Percentiles rank a stretch among this genome's conserved stretches.
Conservation (phyloP, 2,888 invertebrate genomes). For the Aphelenchoides bicaudatus region DNA sequence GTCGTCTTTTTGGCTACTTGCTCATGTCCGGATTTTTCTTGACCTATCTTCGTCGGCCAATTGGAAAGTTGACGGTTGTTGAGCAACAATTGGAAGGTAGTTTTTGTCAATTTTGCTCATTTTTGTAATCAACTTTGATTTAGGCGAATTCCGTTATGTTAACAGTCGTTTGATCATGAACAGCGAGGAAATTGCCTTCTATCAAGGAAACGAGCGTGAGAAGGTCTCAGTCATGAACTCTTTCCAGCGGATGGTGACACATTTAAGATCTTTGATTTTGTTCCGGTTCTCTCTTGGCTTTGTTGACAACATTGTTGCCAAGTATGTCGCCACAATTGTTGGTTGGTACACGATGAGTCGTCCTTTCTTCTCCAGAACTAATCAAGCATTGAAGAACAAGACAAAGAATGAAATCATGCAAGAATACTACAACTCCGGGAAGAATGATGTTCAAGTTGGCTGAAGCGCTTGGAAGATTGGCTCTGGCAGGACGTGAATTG, state of each 20-base stretch:
- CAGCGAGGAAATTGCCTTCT: slow-evolving; percentile 82
- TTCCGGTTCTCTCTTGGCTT: slow-evolving; percentile 73
- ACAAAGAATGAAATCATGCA: slow-evolving; percentile 76
- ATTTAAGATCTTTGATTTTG: slow-evolving; percentile 41
- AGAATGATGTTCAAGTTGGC: slow-evolving; percentile 92
- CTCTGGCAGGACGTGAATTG: slow-evolving; percentile 80
- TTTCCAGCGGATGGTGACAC: slow-evolving; percentile 75
- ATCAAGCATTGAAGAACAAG: slow-evolving; percentile 72
- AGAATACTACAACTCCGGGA: slow-evolving; percentile 64
- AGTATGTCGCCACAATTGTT: slow-evolving; percentile 91
- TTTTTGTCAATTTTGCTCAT: no score
- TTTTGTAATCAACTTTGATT: no score
- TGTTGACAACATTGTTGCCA: slow-evolving; percentile 89
- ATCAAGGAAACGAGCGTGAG: slow-evolving; percentile 72
- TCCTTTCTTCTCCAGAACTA: slow-evolving; percentile 79
- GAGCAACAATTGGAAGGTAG: slow-evolving; percentile 97
- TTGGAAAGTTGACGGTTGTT: slow-evolving; percentile 78
- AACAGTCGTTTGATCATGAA: slow-evolving; percentile 93
- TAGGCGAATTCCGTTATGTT: slow-evolving; percentile 94
- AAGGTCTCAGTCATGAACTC: slow-evolving; percentile 80
- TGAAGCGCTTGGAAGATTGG: slow-evolving; percentile 89
- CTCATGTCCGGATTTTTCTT: slow-evolving; percentile 79
- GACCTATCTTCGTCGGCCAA: slow-evolving; percentile 65
- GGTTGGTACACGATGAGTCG: slow-evolving; percentile 91
- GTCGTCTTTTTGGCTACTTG: slow-evolving; percentile 81